phyloP scores from a whole-genome alignment of 2,797 vertebrate genomes.

The Parauchenoglanis ngamensis region DNA sequence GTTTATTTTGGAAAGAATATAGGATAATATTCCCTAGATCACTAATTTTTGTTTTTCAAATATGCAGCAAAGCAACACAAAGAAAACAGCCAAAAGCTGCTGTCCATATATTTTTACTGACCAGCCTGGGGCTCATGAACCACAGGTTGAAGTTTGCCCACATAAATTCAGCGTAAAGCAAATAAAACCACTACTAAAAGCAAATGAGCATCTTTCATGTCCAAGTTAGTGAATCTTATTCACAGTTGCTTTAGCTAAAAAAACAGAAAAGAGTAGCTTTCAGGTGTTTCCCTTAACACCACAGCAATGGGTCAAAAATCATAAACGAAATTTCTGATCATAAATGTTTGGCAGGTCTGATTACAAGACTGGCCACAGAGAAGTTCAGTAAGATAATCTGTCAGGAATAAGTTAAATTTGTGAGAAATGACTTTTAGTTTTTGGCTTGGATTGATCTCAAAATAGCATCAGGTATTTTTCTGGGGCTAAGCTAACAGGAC shows the following conservation, averaged over 20 bases:
- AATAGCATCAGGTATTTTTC: not conserved
- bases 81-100: not conserved
- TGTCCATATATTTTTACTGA: not conserved
- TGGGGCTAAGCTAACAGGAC: not conserved
- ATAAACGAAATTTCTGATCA: not conserved
- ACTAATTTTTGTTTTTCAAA: not conserved
- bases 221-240: not conserved
- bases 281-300: not conserved
- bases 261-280: not conserved
- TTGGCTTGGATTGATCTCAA: not conserved
- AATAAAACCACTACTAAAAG: not conserved
- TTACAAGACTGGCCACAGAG: not conserved
- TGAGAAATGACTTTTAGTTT: not conserved
- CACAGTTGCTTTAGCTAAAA: not conserved
- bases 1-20: not conserved
- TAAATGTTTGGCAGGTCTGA: not conserved
- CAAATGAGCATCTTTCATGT: not conserved
- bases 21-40: no score
- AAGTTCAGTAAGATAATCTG: not conserved
- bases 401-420: not conserved
- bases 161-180: not conserved
- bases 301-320: not conserved
- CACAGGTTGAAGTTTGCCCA: not conserved
- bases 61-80: not conserved
- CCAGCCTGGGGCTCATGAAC: not conserved